phyloP scores from a whole-genome alignment of 2,113 vertebrate species.

The Platysternon megacephalum region DNA sequence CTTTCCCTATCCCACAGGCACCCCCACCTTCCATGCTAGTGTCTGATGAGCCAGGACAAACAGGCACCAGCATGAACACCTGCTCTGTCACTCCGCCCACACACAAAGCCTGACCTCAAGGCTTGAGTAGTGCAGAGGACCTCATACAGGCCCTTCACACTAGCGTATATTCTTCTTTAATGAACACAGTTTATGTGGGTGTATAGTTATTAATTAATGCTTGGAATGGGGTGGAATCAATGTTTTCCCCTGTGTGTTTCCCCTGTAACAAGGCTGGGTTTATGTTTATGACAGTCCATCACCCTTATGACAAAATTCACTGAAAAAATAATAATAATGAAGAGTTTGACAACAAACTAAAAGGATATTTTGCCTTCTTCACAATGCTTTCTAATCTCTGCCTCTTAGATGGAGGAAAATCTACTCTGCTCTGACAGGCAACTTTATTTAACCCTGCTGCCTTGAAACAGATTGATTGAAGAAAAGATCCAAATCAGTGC shows the following conservation, averaged over 20 bases:
- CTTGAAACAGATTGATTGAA: background rate
- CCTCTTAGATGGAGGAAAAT: background rate
- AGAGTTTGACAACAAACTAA: background rate
- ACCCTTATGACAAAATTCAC: background rate
- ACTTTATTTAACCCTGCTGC: background rate
- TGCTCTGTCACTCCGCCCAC: background rate
- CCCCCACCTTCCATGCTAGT: background rate
- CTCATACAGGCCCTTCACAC: fast-evolving
- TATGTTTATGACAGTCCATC: background rate
- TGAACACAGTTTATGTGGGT: background rate
- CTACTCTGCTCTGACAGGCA: background rate
- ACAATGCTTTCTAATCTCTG: background rate
- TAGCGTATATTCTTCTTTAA: background rate
- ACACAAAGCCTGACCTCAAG: background rate
- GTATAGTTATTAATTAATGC: background rate
- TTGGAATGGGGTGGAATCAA: background rate
- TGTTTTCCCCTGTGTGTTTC: background rate
- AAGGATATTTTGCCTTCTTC: background rate
- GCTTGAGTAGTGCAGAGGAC: background rate
- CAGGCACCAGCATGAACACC: background rate
- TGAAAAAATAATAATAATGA: background rate
- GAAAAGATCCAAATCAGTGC: background rate
- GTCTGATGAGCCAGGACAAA: background rate
- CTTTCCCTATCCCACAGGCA: background rate
- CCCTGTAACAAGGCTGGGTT: background rate